Evolutionary conservation across 2,113 vertebrate species (phyloP).

Genomic region (Prionailurus bengalensis): DNA sequence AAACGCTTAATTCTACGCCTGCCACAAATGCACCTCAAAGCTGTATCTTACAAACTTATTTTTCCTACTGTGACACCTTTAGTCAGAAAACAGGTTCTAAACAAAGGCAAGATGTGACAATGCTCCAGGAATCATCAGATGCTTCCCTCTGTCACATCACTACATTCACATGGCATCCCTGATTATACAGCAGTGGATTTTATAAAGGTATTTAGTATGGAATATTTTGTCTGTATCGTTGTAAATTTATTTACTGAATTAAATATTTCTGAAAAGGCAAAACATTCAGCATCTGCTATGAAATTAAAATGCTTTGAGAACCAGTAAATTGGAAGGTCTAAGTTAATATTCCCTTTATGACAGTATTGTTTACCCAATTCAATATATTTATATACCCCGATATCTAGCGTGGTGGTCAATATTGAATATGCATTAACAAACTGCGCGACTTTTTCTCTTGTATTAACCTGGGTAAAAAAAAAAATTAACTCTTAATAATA

Average conservation of each 20-base stretch:
- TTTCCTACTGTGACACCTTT: background rate
- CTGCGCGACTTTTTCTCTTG: background rate
- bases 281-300: background rate
- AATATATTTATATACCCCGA: background rate
- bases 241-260: conserved; percentile 38
- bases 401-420: conserved; percentile 16
- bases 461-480: conserved; percentile 31
- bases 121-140: background rate
- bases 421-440: background rate
- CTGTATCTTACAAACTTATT: background rate
- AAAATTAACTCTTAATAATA: background rate
- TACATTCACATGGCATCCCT: background rate
- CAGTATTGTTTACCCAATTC: background rate
- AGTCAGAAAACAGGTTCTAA: background rate
- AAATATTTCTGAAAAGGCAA: conserved; percentile 5
- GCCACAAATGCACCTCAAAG: background rate
- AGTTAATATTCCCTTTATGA: background rate
- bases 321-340: background rate
- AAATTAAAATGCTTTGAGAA: conserved; percentile 3
- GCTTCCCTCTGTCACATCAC: background rate
- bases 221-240: background rate
- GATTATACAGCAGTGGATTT: background rate
- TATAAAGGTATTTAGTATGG: background rate
- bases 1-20: background rate
- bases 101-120: background rate